These are phyloP conservation scores for Callyntrura guangdongensis DNA, from an alignment of 2,888 invertebrate species.

Conservation along the genomic window DNA sequence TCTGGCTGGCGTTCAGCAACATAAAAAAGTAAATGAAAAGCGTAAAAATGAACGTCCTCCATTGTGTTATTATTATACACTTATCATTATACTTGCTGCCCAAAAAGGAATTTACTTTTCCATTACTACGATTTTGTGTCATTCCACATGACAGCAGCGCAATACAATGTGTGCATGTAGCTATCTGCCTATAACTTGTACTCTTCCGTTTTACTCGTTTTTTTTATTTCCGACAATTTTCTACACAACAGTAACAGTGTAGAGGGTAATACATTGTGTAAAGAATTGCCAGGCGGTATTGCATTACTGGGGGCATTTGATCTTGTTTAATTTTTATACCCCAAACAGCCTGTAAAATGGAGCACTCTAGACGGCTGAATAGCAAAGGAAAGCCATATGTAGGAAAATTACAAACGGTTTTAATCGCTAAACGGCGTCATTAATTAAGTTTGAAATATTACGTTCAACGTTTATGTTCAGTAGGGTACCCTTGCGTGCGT, in stretches of 20 bases:
- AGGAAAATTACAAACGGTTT: neutral
- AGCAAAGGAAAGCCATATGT: no score
- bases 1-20: conserved; percentile 33
- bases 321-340: no score
- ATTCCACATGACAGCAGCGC: conserved; percentile 29
- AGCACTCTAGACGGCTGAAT: no score
- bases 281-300: no score
- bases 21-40: conserved; percentile 51
- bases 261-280: no score
- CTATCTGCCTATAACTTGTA: neutral
- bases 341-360: no score
- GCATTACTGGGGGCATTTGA: no score
- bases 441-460: conserved; percentile 45
- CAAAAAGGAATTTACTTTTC: conserved; percentile 51
- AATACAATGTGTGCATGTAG: neutral
- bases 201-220: no score
- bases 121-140: conserved; percentile 4
- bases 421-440: conserved; percentile 30
- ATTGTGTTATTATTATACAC: conserved; percentile 46
- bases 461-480: neutral
- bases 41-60: conserved; percentile 40
- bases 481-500: neutral
- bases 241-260: no score
- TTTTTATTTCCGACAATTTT: no score
- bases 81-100: conserved; percentile 20